These are phyloP conservation scores for Nycticebus coucang DNA, from an alignment of 2,113 vertebrate species.

Conservation along the genomic window DNA sequence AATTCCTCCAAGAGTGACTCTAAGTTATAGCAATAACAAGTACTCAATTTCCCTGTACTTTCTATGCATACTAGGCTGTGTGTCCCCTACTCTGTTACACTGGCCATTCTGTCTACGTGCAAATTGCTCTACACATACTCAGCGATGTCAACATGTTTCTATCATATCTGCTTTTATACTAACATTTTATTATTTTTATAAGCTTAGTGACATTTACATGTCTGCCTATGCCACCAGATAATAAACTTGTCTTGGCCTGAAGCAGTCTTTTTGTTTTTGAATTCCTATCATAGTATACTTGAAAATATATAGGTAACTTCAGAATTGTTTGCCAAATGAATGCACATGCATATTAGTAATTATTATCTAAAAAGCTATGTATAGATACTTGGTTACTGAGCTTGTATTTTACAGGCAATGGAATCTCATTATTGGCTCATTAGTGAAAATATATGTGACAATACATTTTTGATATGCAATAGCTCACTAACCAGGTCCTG, in stretches of 20 bases:
- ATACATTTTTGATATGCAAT: neutral
- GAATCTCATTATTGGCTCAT: neutral
- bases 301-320: neutral
- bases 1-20: neutral
- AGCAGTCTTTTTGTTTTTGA: neutral
- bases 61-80: neutral
- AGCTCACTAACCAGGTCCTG: conserved; percentile 92
- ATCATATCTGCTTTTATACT: neutral
- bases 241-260: neutral
- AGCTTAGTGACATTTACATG: neutral
- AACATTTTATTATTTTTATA: conserved; percentile 6
- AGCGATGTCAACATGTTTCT: neutral
- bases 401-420: neutral
- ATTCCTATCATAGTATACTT: neutral
- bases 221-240: neutral
- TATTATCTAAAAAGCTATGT: neutral
- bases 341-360: neutral
- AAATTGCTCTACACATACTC: neutral
- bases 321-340: neutral
- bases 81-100: neutral
- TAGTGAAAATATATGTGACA: neutral
- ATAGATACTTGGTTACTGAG: neutral
- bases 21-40: neutral
- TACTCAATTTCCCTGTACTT: neutral
- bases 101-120: neutral